phyloP scores from a whole-genome alignment of 2,113 vertebrate genomes.

The Chitala chitala region DNA sequence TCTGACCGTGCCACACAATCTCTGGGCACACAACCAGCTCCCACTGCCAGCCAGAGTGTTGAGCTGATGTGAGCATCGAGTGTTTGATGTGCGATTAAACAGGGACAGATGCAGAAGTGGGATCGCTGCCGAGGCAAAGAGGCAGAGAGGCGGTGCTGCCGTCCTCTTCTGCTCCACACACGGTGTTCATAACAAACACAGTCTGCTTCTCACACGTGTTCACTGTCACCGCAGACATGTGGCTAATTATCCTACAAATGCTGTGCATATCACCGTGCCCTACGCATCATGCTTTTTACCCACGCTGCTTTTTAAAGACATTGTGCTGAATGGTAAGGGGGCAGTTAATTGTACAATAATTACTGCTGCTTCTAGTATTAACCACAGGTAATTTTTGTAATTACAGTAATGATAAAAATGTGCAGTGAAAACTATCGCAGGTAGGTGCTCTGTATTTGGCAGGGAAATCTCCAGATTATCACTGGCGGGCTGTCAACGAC shows the following conservation, averaged over 20 bases:
- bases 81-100: neutral
- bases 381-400: neutral
- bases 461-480: neutral
- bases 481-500: neutral
- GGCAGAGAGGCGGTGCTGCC: neutral
- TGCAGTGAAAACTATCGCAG: neutral
- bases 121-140: neutral
- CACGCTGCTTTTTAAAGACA: too few relatives aligned
- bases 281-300: too few relatives aligned
- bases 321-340: too few relatives aligned
- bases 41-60: neutral
- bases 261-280: neutral
- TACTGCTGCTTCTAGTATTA: neutral
- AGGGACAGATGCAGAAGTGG: neutral
- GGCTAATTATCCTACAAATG: neutral
- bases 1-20: neutral
- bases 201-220: neutral
- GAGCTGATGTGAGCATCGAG: neutral
- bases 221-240: neutral
- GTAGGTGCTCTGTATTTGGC: neutral
- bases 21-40: neutral
- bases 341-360: neutral
- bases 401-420: neutral
- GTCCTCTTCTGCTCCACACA: neutral
- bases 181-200: too few relatives aligned